Base-by-base conservation (phyloP, 2,797 vertebrate species). In the Lagocephalus sceleratus region DNA sequence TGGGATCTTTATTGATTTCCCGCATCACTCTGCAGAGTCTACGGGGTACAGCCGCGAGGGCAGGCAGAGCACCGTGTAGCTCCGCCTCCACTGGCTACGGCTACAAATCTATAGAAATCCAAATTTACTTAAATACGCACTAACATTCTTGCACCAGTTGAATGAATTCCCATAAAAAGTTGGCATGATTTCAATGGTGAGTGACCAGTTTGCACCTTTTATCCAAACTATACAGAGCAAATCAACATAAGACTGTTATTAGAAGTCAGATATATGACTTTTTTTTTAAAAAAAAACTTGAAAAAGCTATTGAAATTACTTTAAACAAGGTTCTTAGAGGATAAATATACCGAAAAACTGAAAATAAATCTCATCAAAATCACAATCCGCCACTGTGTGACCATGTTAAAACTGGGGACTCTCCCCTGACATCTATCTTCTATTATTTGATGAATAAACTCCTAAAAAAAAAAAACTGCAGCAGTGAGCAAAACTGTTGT, bases 1-100 rank as follows among this genome's bases (percentile, higher is more conserved):
- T 6, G 96, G 97, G 20, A 97, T 99, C 84, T 96, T 98, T 88
- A 96, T 99, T 54, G 94, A 98, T 88, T 99, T 99, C 75, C 90
- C 94, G 45, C 90, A 90, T 64, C 90, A 90, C 58, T 87, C 92
- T 68, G 91, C 94, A 0, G 90, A 90, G 57, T 65, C 90, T 0
- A 86, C 92, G 1, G 88, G 85, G 1, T 93, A 93, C 51, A 79
- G 81, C 20, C 87, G 87, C 25, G 85, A 94, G 0, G 85, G 92
- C 52, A 92, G 93, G 72, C 94, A 96, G 83, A 97, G 94, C 57
- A 76, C 92, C 16, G 89, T 95, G 74, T 99, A 93, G 78, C 57
- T 68, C 56, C 15, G 56, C 5, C 42, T 21, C 29, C 11, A 5
- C 4, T 5, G 8, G 42, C 16, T 5, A 20, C 10, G 60, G 25